Conservation (phyloP, 1,140 invertebrate genomes). For the Macrocentrus cingulum region DNA sequence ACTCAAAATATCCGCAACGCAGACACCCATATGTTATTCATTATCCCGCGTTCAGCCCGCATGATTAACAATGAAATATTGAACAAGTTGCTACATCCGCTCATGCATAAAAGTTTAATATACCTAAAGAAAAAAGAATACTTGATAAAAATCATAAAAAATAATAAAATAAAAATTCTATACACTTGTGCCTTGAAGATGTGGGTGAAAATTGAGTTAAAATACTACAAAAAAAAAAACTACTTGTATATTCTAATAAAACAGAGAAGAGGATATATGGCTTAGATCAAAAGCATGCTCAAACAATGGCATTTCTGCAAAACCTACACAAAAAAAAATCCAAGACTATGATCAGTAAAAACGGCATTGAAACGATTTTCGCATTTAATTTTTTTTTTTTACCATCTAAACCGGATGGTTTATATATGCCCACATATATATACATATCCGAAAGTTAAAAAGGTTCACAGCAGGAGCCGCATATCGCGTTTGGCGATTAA, state of each 20-base stretch:
- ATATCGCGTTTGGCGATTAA: too few relatives aligned
- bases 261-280: slow-evolving; percentile 16
- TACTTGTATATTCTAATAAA: too few relatives aligned
- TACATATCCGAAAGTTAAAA: too few relatives aligned
- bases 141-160: background rate
- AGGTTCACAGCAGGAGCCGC: too few relatives aligned
- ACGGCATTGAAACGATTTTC: slow-evolving; percentile 12
- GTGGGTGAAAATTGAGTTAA: background rate
- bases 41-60: slow-evolving; percentile 7
- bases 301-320: slow-evolving; percentile 21
- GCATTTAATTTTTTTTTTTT: too few relatives aligned
- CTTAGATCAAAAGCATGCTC: slow-evolving; percentile 22
- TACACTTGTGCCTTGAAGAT: background rate
- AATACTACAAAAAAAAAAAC: too few relatives aligned
- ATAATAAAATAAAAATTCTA: background rate
- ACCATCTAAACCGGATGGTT: too few relatives aligned
- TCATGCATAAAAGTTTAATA: background rate
- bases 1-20: background rate
- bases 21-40: slow-evolving; percentile 10
- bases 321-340: too few relatives aligned
- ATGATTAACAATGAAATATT: slow-evolving; percentile 23
- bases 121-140: background rate
- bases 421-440: too few relatives aligned
- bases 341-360: background rate
- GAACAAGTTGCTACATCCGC: slow-evolving; percentile 2